phyloP scores from a whole-genome alignment of 2,888 invertebrate species.

The Merodon equestris region DNA sequence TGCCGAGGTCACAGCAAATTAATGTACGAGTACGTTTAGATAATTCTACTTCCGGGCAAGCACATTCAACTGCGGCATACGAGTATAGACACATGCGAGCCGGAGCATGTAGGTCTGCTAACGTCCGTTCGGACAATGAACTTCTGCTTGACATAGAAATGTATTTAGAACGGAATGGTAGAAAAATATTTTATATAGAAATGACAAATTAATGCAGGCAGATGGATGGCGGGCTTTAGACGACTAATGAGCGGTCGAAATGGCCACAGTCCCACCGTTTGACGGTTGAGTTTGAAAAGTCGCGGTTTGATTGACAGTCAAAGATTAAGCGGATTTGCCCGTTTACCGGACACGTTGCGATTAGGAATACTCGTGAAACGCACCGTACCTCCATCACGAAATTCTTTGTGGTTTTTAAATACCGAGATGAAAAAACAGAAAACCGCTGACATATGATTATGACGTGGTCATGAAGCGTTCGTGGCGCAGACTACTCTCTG shows the following conservation, averaged over 20 bases:
- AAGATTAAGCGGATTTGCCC: slow-evolving; percentile 55
- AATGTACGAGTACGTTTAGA: slow-evolving; percentile 61
- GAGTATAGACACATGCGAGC: slow-evolving; percentile 6
- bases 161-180: slow-evolving; percentile 27
- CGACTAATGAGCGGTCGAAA: slow-evolving; percentile 47
- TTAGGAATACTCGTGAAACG: slow-evolving; percentile 2
- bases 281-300: slow-evolving; percentile 5
- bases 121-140: slow-evolving; percentile 45
- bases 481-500: too few relatives aligned
- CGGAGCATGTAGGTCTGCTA: not conserved
- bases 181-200: not conserved
- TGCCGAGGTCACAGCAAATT: slow-evolving; percentile 51
- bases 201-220: slow-evolving; percentile 57
- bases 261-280: slow-evolving; percentile 14
- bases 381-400: too few relatives aligned
- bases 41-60: slow-evolving; percentile 62
- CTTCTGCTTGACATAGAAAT: slow-evolving; percentile 18
- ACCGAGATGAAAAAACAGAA: too few relatives aligned
- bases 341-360: not conserved
- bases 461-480: too few relatives aligned
- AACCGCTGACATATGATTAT: too few relatives aligned
- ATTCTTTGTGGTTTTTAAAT: too few relatives aligned
- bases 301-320: slow-evolving; percentile 53
- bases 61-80: slow-evolving; percentile 34
- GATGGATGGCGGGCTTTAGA: slow-evolving; percentile 41